Evolutionary conservation across 2,113 vertebrate species (phyloP), one percentile per base, ranked within the genome.

Genomic region (Equus przewalskii): DNA sequence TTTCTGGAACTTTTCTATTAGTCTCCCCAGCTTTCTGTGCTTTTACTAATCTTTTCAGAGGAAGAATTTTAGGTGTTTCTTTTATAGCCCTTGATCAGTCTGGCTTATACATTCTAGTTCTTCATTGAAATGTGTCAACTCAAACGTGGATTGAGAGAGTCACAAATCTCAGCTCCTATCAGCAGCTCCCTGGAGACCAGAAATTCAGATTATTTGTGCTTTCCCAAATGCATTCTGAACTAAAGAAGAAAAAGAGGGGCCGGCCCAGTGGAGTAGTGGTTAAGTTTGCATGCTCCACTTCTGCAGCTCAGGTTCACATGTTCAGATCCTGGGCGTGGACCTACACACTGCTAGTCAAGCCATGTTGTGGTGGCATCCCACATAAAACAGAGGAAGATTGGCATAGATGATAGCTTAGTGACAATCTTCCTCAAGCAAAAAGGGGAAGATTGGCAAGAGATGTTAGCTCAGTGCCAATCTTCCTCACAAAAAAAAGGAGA

Each of bases 1-100:
- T 96, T 94, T 96, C 84, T 95, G 70, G 60, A 98, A 96, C 22
- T 83, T 96, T 98, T 92, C 75, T 84, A 56, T 91, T 83, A 95
- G 58, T 73, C 22, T 15, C 1, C 28, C n/a, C 19, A 72, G 16
- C 19, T 81, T 72, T 69, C 73, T 72, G 56, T 62, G 51, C 60
- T 90, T 72, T 93, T 89, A 73, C 56, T 41, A 93, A 24, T 58
- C 14, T 96, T 96, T 90, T 88, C 79, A 89, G 36, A 90, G 33
- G 28, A 72, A 85, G 30, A 16, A 92, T 67, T 80, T 64, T 22
- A 82, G 72, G 62, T 70, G 11, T 62, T 56, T 62, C 69, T 93
- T 94, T 92, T 70, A 36, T 0, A 79, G 41, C 0, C 21, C 54
- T 83, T 80, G 19, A 64, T 21, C 44, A 21, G 33, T 80, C n/a